Conservation (phyloP, 1,140 invertebrate species). For the Portunus trituberculatus region DNA sequence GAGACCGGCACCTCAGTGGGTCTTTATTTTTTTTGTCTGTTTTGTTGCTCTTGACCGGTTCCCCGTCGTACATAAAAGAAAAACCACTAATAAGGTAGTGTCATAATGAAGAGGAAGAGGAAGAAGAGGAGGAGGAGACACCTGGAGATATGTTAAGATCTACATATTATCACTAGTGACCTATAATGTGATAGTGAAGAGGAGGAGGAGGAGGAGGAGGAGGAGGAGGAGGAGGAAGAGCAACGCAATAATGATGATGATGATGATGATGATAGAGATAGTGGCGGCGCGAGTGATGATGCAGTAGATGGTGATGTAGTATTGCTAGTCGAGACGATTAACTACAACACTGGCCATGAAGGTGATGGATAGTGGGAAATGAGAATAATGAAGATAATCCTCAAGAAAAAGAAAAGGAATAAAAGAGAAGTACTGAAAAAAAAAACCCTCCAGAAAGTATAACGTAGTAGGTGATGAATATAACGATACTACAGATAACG, state of each 20-base stretch:
- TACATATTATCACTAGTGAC: too few species aligned
- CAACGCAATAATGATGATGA: neutral
- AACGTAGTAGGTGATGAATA: neutral
- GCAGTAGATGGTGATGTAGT: neutral
- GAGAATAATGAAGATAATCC: neutral
- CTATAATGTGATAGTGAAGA: neutral
- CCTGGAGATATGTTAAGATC: too few species aligned
- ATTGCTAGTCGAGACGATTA: neutral
- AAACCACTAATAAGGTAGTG: too few species aligned
- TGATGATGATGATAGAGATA: neutral
- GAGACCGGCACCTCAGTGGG: too few species aligned
- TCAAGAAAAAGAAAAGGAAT: neutral
- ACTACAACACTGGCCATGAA: neutral
- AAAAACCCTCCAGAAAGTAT: neutral
- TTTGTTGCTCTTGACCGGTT: too few species aligned
- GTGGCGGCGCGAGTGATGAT: neutral
- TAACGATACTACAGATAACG: neutral
- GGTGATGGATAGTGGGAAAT: neutral
- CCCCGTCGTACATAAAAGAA: too few species aligned
- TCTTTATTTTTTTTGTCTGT: too few species aligned
- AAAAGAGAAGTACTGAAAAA: neutral
- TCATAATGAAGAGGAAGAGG: too few species aligned
- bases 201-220: neutral
- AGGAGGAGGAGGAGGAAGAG: neutral
- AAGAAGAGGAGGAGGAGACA: too few species aligned